phyloP scores from a whole-genome alignment of 1,140 invertebrate species.

The Heliconius melpomene region DNA sequence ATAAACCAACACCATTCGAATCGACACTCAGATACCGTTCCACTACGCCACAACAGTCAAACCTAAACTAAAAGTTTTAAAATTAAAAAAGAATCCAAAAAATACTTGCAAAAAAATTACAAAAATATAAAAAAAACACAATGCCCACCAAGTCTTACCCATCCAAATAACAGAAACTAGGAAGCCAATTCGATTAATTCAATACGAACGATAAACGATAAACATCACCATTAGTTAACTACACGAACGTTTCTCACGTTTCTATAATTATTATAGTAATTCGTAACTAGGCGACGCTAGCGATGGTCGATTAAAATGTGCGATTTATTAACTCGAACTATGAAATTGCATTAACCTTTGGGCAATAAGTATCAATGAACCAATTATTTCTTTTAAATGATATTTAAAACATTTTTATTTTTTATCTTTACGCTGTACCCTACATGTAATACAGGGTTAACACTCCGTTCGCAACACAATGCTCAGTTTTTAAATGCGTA shows the following conservation, averaged over 20 bases:
- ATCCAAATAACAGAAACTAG: slow-evolving; percentile 31
- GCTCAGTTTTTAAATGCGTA: no score
- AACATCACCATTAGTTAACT: slow-evolving; percentile 26
- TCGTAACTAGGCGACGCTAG: neutral
- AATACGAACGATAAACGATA: slow-evolving; percentile 40
- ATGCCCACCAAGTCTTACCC: slow-evolving; percentile 30
- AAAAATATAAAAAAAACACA: slow-evolving; percentile 1
- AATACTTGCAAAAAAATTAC: neutral
- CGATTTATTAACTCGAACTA: slow-evolving; percentile 4
- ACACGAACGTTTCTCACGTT: slow-evolving; percentile 30
- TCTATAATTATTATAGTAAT: slow-evolving; percentile 26
- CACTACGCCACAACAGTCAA: no score
- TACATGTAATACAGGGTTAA: no score
- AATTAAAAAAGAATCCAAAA: neutral
- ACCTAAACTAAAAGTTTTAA: neutral
- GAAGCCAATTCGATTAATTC: slow-evolving; percentile 39
- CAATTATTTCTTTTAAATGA: neutral
- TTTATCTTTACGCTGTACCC: neutral
- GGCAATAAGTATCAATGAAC: neutral
- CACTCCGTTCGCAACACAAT: no score
- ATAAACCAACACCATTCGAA: no score
- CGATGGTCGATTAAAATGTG: slow-evolving; percentile 17
- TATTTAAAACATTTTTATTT: neutral
- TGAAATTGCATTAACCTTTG: slow-evolving; percentile 17
- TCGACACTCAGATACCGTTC: no score